phyloP scores from a whole-genome alignment of 2,113 vertebrate genomes.

The Psilopsiagon aurifrons region DNA sequence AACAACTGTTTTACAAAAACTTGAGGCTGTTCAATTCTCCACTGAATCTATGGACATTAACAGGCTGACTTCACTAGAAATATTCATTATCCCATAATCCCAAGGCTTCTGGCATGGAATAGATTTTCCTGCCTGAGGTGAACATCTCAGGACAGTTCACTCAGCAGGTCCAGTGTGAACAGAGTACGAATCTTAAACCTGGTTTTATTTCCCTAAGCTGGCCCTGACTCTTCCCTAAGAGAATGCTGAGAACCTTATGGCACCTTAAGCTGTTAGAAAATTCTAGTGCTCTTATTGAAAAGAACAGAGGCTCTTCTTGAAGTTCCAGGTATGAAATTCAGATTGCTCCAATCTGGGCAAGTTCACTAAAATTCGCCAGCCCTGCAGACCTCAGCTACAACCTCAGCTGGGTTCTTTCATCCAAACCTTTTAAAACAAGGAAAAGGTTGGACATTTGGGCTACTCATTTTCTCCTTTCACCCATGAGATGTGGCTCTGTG shows the following conservation, averaged over 20 bases:
- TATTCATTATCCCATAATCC: background rate
- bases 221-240: background rate
- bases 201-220: background rate
- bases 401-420: background rate
- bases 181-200: background rate
- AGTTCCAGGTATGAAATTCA: background rate
- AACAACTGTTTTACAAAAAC: background rate
- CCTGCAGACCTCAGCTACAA: background rate
- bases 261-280: background rate
- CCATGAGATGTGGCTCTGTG: background rate
- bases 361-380: background rate
- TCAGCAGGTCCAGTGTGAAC: background rate
- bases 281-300: background rate
- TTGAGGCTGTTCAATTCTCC: background rate
- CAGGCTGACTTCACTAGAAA: background rate
- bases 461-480: background rate
- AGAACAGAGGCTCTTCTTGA: background rate
- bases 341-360: background rate
- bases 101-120: background rate
- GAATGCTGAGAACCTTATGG: background rate
- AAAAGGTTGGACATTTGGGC: background rate
- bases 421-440: background rate
- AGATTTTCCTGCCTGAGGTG: background rate
- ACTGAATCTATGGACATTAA: background rate
- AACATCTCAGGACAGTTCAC: background rate